Evolutionary conservation across 2,888 invertebrate genomes (phyloP).

Genomic region (Catonia carolina): DNA sequence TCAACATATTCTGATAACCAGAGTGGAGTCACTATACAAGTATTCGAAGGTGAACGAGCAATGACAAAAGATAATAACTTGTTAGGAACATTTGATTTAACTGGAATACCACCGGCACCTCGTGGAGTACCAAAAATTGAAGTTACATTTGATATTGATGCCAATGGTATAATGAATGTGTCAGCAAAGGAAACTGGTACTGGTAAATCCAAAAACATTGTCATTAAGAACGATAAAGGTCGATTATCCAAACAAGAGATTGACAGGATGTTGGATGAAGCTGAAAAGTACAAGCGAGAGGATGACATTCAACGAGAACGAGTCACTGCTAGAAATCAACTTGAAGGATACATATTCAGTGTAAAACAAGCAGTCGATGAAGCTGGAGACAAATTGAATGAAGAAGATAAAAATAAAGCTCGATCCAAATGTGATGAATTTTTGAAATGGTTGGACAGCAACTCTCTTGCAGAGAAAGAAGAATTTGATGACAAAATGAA

Average conservation of each 20-base stretch:
- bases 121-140: slow-evolving; percentile 70
- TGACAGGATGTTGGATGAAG: slow-evolving; percentile 43
- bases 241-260: slow-evolving; percentile 47
- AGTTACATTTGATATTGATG: slow-evolving; percentile 67
- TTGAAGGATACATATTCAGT: slow-evolving; percentile 42
- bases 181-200: slow-evolving; percentile 43
- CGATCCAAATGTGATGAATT: slow-evolving; percentile 39
- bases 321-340: slow-evolving; percentile 44
- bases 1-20: slow-evolving; percentile 91
- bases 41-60: slow-evolving; percentile 73
- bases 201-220: slow-evolving; percentile 44
- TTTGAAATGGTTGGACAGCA: slow-evolving; percentile 46
- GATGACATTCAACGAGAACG: slow-evolving; percentile 41
- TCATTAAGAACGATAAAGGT: slow-evolving; percentile 47
- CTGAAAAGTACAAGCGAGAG: slow-evolving; percentile 41
- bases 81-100: slow-evolving; percentile 70
- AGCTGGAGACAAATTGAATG: slow-evolving; percentile 40
- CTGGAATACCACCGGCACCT: slow-evolving; percentile 69
- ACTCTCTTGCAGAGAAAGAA: slow-evolving; percentile 45
- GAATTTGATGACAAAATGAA: slow-evolving; percentile 43
- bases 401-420: slow-evolving; percentile 42
- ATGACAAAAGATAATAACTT: slow-evolving; percentile 89
- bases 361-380: slow-evolving; percentile 42
- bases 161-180: slow-evolving; percentile 46
- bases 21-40: slow-evolving; percentile 78